Conservation (phyloP, 2,113 vertebrate genomes). For the Spermophilus dauricus region DNA sequence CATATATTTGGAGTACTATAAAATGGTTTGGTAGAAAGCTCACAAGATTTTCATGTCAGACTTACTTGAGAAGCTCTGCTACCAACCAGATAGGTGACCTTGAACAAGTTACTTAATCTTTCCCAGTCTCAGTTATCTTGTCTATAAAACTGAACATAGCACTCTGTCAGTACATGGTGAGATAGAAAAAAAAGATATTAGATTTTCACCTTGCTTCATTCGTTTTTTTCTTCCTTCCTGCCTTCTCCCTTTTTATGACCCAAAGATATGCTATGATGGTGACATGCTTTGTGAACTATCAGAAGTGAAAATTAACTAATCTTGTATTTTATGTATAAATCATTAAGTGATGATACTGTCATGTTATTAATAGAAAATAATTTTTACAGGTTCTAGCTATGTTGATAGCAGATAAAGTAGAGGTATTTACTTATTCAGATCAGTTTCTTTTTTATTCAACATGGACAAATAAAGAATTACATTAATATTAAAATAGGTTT, state of each 20-base stretch:
- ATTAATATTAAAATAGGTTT: constrained; percentile 43
- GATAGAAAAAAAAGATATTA: neutral
- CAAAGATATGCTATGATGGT: neutral
- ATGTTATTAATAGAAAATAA: constrained; percentile 14
- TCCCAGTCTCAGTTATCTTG: neutral
- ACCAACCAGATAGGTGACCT: neutral
- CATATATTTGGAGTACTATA: neutral
- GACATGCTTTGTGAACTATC: neutral
- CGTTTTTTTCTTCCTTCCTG: neutral
- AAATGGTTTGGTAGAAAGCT: neutral
- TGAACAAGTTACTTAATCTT: neutral
- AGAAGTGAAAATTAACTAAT: neutral
- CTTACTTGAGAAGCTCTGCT: neutral
- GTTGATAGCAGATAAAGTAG: neutral
- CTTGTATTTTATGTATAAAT: neutral
- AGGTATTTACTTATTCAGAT: neutral
- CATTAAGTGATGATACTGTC: neutral
- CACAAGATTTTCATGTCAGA: neutral
- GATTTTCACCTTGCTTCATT: neutral
- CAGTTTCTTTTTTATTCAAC: constrained; percentile 4
- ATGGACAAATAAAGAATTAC: neutral
- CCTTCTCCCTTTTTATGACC: neutral
- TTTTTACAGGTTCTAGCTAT: neutral
- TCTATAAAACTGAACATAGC: neutral
- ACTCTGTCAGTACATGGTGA: neutral